phyloP scores from a whole-genome alignment of 1,140 invertebrate species.

The Drosophila pachea region DNA sequence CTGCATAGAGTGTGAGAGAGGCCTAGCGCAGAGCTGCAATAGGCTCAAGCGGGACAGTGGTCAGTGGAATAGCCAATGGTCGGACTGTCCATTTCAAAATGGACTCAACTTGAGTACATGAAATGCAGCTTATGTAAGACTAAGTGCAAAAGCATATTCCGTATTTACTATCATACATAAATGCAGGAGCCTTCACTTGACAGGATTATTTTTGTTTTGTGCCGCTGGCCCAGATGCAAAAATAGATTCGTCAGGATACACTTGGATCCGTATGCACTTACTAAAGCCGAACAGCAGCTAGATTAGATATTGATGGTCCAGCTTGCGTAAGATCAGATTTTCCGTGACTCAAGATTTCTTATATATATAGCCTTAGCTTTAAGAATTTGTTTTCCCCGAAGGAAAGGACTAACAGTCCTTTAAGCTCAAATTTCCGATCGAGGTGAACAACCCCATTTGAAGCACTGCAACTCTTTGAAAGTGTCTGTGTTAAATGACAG shows the following conservation, averaged over 20 bases:
- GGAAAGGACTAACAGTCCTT: too few species aligned
- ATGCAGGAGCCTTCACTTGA: neutral
- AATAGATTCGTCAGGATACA: too few species aligned
- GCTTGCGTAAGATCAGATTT: too few species aligned
- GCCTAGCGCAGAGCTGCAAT: neutral
- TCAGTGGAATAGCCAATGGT: constrained; percentile 64
- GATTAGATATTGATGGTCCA: too few species aligned
- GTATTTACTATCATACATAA: constrained; percentile 3
- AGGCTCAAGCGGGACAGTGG: constrained; percentile 39
- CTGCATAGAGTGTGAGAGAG: neutral
- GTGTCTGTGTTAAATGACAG: neutral
- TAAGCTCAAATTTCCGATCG: too few species aligned
- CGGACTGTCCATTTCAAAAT: constrained; percentile 36
- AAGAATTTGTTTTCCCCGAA: too few species aligned
- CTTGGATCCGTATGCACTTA: too few species aligned
- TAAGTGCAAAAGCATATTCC: constrained; percentile 48
- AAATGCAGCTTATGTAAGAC: neutral
- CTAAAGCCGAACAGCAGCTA: too few species aligned
- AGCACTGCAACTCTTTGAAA: neutral
- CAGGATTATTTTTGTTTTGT: neutral
- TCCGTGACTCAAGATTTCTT: too few species aligned
- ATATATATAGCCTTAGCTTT: too few species aligned
- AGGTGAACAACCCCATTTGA: too few species aligned
- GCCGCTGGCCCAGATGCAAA: too few species aligned
- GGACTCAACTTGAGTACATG: constrained; percentile 32